Evolutionary conservation across 2,113 vertebrate species (phyloP).

Genomic region (Plestiodon gilberti): DNA sequence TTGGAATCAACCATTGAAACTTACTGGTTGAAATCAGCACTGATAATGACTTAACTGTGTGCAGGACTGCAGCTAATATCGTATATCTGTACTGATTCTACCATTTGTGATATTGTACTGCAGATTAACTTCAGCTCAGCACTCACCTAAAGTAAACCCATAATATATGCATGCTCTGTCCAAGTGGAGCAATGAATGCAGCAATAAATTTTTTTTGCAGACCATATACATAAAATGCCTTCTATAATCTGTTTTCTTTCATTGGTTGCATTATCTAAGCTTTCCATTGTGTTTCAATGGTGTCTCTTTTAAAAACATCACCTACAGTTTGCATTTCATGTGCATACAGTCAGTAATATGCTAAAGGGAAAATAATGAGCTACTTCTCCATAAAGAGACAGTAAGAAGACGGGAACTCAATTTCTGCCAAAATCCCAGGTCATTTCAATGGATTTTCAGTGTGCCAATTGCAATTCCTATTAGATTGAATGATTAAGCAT

Average conservation of each 20-base stretch:
- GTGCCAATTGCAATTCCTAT: slow-evolving; percentile 38
- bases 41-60: neutral
- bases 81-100: neutral
- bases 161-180: neutral
- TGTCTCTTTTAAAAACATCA: neutral
- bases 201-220: neutral
- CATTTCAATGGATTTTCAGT: slow-evolving; percentile 34
- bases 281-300: neutral
- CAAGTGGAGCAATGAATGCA: neutral
- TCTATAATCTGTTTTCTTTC: neutral
- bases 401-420: neutral
- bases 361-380: slow-evolving; percentile 29
- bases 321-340: neutral
- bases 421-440: slow-evolving; percentile 55
- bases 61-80: neutral
- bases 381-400: slow-evolving; percentile 47
- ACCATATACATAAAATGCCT: neutral
- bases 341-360: slow-evolving; percentile 23
- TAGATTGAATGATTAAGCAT: slow-evolving; percentile 60
- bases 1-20: too few species aligned
- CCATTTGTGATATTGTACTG: neutral
- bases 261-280: neutral
- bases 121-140: neutral
- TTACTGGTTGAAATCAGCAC: neutral
- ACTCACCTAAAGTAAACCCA: neutral